Percentiles rank a stretch among this genome's conserved stretches.
Conservation (phyloP, 1,140 invertebrate species). For the Pseudomyrmex pallidus region DNA sequence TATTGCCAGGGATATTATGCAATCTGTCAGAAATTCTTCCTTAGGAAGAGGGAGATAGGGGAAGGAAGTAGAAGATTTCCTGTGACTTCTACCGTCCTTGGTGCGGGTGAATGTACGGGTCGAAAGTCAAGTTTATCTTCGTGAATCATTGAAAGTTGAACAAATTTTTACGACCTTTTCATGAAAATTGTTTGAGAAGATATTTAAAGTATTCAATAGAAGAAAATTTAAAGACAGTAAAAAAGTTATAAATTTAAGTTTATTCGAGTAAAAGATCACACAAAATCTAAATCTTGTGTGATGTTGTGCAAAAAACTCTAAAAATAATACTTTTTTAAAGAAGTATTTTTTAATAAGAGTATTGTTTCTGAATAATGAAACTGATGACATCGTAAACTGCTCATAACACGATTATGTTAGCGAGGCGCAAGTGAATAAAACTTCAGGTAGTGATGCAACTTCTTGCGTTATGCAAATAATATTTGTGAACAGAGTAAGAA, state of each 20-base stretch:
- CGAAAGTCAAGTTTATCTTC: conserved; percentile 74
- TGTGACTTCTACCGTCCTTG: conserved; percentile 68
- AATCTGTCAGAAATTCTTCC: conserved; percentile 6
- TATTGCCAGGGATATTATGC: neutral
- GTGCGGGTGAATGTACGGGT: conserved; percentile 73
- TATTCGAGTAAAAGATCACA: too few species aligned
- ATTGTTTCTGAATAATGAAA: too few species aligned
- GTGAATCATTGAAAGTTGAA: conserved; percentile 51
- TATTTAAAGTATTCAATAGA: neutral
- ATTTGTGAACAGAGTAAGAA: too few species aligned
- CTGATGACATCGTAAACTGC: too few species aligned
- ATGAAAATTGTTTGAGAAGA: conserved; percentile 47
- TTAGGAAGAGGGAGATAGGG: conserved; percentile 20
- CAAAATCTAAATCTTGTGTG: too few species aligned
- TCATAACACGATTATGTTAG: too few species aligned
- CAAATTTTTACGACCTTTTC: conserved; percentile 59
- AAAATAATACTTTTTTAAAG: too few species aligned
- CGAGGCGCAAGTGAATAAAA: too few species aligned
- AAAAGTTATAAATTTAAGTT: neutral
- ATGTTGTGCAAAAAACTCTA: too few species aligned
- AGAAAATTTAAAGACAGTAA: neutral
- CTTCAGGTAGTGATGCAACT: too few species aligned
- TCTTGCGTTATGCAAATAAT: too few species aligned
- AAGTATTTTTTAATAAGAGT: too few species aligned
- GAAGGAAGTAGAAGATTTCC: conserved; percentile 68